Evolutionary conservation across 2,888 invertebrate species (phyloP), one percentile per base, ranked within the genome.

Genomic region (Blastobasis lacticolella): DNA sequence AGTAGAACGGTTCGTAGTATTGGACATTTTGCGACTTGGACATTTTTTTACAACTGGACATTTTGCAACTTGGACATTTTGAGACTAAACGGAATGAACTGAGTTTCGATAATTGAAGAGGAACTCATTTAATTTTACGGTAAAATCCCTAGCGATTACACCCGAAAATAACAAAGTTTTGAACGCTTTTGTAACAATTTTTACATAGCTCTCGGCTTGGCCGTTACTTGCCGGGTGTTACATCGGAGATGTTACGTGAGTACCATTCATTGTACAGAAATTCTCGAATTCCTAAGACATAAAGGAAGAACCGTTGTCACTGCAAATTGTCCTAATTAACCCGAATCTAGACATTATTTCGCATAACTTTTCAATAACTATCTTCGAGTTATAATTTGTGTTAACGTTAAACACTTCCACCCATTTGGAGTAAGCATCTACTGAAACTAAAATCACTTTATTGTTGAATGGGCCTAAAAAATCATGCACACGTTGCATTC

Each of bases 391-490:
- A 6, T 52, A 50, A 4, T 9, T 48, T 6, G 9, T 38, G 1
- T 7, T 38, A 54, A 60, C 54, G n/a, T 42, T 23, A 38, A 51
- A 55, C 6, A 49, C 51, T 47, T 62, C 63, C 7, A 58, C 40
- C 61, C 60, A 61, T 49, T 62, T 64, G 1, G 57, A 51, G 40
- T 52, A 46, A 6, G 58, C 57, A 37, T 61, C 60, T 1, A 59
- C 52, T 0, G 55, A n/a, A 1, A 57, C 42, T 43, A 61, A 50
- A 52, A 50, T 60, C 6, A 40, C 51, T 5, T 45, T 10, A n/a
- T 52, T 46, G 3, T 50, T 38, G 7, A 57, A 49, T 4, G 58
- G 57, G 0, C 58, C 59, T 9, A 62, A 36, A 50, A 59, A 58
- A 43, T 65, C 62, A n/a, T n/a, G n/a, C n/a, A n/a, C n/a, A n/a